Evolutionary conservation across 2,797 vertebrate species (phyloP).

Genomic region (Phylloscopus collybita): DNA sequence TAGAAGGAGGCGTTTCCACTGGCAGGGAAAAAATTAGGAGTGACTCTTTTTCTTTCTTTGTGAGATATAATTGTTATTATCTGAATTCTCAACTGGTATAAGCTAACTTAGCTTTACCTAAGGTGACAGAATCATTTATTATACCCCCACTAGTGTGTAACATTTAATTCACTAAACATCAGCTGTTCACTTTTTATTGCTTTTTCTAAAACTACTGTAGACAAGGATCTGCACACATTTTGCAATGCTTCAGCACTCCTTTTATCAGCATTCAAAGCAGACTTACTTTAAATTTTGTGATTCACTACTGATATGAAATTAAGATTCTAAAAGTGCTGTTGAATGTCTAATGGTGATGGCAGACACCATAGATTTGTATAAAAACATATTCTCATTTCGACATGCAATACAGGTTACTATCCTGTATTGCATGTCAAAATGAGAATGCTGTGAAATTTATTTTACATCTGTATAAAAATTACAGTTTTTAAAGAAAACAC

Average conservation of each 20-base stretch:
- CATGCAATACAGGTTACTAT: not conserved
- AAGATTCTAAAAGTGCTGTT: conserved; percentile 18
- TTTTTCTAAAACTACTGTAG: not conserved
- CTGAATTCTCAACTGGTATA: not conserved
- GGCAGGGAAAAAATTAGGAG: not conserved
- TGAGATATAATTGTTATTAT: not conserved
- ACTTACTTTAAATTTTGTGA: conserved; percentile 23
- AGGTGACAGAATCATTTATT: not conserved
- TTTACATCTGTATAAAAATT: not conserved
- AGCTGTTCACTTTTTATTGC: conserved; percentile 5
- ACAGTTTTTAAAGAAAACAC: not conserved
- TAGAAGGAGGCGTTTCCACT: not conserved
- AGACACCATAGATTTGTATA: not conserved
- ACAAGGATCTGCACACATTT: conserved; percentile 5
- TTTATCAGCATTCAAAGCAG: not conserved
- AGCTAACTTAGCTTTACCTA: not conserved
- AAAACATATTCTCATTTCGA: not conserved
- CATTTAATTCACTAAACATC: conserved; percentile 27
- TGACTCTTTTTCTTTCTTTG: not conserved
- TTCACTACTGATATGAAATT: conserved; percentile 45
- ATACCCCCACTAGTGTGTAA: not conserved
- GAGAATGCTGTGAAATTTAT: not conserved
- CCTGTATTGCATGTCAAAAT: not conserved
- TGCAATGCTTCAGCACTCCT: conserved; percentile 26
- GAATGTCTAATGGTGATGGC: not conserved